phyloP scores from a whole-genome alignment of 2,888 invertebrate genomes.

The Luffia ferchaultella region DNA sequence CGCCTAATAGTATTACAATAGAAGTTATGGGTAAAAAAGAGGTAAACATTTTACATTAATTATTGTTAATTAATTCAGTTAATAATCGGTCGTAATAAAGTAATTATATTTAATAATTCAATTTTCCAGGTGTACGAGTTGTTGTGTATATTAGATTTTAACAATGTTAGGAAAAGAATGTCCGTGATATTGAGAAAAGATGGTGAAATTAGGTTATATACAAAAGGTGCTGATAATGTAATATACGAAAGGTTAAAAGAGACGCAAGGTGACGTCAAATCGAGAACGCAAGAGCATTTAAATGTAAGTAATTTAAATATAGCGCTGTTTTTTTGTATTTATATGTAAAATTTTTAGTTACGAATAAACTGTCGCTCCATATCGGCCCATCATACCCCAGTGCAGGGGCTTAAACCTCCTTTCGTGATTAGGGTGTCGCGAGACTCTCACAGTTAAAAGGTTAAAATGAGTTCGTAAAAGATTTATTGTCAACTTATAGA shows the following conservation, averaged over 20 bases:
- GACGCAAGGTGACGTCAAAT: constrained; percentile 79
- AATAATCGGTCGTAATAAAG: too few species aligned
- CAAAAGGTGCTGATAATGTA: constrained; percentile 98
- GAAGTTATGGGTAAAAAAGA: constrained; percentile 84
- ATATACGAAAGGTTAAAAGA: constrained; percentile 91
- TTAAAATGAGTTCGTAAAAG: too few species aligned
- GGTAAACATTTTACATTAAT: constrained; percentile 30
- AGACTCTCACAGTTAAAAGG: too few species aligned
- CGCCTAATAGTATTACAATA: constrained; percentile 92
- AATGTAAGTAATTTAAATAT: constrained; percentile 73
- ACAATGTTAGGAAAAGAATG: constrained; percentile 99
- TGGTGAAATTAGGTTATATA: constrained; percentile 86
- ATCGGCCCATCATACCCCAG: too few species aligned
- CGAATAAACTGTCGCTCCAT: too few species aligned
- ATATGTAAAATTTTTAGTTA: too few species aligned
- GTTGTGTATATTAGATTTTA: constrained; percentile 97
- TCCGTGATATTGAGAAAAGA: constrained; percentile 91
- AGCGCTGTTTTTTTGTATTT: too few species aligned
- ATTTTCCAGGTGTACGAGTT: constrained; percentile 87
- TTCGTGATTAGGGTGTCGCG: too few species aligned
- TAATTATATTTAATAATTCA: constrained; percentile 10
- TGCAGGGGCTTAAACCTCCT: too few species aligned
- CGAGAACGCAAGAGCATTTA: constrained; percentile 90
- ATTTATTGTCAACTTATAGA: too few species aligned
- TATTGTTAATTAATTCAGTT: background rate